A percentile compares a stretch with the other conserved stretches of the same genome.
Conservation (phyloP, 2,888 invertebrate genomes). For the Zonitis immaculata region DNA sequence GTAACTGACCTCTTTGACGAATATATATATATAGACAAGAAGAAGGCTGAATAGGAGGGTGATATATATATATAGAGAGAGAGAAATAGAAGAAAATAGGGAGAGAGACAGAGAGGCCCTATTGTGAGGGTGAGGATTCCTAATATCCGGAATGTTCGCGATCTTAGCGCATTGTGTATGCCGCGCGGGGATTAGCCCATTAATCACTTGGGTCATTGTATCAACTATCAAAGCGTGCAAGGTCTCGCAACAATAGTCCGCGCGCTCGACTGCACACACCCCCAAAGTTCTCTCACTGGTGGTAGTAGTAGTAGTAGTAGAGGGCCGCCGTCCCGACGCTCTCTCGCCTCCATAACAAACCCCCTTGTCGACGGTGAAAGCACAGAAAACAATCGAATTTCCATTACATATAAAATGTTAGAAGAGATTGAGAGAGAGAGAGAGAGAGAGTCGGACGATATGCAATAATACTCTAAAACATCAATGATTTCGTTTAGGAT, state of each 20-base stretch:
- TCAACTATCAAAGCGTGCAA: slow-evolving; percentile 52
- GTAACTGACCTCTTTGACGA: too few relatives aligned
- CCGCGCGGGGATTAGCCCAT: slow-evolving; percentile 51
- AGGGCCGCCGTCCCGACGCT: slow-evolving; percentile 6
- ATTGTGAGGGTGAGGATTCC: slow-evolving; percentile 45
- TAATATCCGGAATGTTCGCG: slow-evolving; percentile 51
- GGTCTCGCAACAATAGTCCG: slow-evolving; percentile 49
- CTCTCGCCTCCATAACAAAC: slow-evolving; percentile 6
- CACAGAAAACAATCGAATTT: slow-evolving; percentile 21
- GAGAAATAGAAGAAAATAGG: too few relatives aligned
- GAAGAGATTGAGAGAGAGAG: too few relatives aligned
- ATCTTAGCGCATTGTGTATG: slow-evolving; percentile 51
- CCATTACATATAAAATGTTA: slow-evolving; percentile 21
- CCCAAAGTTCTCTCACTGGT: slow-evolving; percentile 26
- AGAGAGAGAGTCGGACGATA: slow-evolving; percentile 14
- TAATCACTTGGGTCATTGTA: slow-evolving; percentile 53
- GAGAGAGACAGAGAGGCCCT: too few relatives aligned
- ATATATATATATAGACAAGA: too few relatives aligned
- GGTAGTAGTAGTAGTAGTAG: slow-evolving; percentile 20
- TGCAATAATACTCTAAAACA: slow-evolving; percentile 15
- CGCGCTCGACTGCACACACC: slow-evolving; percentile 45
- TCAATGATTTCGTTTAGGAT: slow-evolving; percentile 17
- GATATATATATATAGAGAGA: too few relatives aligned
- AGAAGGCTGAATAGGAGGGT: too few relatives aligned
- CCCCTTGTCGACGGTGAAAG: slow-evolving; percentile 11